A percentile compares a stretch with the other conserved stretches of the same genome.
Conservation (phyloP, 2,888 invertebrate genomes). For the Meandrusa payeni region DNA sequence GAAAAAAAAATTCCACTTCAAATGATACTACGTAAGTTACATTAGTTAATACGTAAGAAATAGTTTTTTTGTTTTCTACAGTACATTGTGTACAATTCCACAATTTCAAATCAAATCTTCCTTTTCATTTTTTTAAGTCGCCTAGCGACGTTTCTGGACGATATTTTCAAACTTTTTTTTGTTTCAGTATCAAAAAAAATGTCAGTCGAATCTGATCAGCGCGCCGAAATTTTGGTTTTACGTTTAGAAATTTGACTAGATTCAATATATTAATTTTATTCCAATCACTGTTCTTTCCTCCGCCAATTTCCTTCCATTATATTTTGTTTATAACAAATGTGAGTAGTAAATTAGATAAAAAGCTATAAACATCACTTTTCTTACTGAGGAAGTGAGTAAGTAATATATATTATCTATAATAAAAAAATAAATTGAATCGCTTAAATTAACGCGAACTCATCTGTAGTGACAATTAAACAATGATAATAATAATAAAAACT, state of each 20-base stretch:
- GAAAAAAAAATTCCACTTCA: slow-evolving; percentile 61
- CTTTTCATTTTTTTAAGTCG: slow-evolving; percentile 64
- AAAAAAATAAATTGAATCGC: slow-evolving; percentile 61
- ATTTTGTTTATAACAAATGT: slow-evolving; percentile 34
- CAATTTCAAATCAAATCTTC: slow-evolving; percentile 63
- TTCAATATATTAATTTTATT: slow-evolving; percentile 61
- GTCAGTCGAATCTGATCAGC: slow-evolving; percentile 72
- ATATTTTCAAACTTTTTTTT: slow-evolving; percentile 50
- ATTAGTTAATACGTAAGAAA: slow-evolving; percentile 57
- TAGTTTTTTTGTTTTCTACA: slow-evolving; percentile 39
- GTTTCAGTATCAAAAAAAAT: slow-evolving; percentile 50
- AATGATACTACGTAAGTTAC: slow-evolving; percentile 59
- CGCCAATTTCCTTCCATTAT: slow-evolving; percentile 49
- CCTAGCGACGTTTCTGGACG: slow-evolving; percentile 75
- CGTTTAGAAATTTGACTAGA: slow-evolving; percentile 77
- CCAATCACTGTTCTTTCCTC: slow-evolving; percentile 54
- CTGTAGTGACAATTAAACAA: slow-evolving; percentile 70
- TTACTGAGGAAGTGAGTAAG: slow-evolving; percentile 66
- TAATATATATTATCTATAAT: slow-evolving; percentile 54
- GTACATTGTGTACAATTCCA: slow-evolving; percentile 68
- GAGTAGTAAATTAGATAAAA: slow-evolving; percentile 38
- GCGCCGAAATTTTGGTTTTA: slow-evolving; percentile 48
- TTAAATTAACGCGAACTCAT: slow-evolving; percentile 55
- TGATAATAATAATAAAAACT: slow-evolving; percentile 76
- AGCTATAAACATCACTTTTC: slow-evolving; percentile 57